Conservation (phyloP, 2,113 vertebrate species). For the Pithys albifrons region DNA sequence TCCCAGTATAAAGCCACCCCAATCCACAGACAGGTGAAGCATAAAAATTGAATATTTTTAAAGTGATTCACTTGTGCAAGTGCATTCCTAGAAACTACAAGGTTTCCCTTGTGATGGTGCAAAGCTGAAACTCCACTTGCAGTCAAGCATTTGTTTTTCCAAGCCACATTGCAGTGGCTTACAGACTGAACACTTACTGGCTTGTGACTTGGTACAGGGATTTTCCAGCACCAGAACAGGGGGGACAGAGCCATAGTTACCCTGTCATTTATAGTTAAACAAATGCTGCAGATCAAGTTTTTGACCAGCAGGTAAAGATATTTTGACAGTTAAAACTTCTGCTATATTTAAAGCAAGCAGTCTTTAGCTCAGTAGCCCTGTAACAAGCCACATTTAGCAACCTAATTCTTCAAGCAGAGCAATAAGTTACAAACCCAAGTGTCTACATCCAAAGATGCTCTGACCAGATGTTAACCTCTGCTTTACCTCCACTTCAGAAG, state of each 20-base stretch:
- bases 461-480: slow-evolving; percentile 8
- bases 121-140: slow-evolving; percentile 17
- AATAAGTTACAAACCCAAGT: slow-evolving; percentile 51
- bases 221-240: neutral
- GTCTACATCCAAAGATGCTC: neutral
- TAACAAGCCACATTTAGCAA: slow-evolving; percentile 25
- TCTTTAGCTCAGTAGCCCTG: slow-evolving; percentile 10
- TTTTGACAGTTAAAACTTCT: neutral
- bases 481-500: slow-evolving; percentile 16
- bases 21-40: neutral
- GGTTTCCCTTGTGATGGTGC: neutral
- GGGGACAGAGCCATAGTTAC: neutral
- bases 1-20: neutral
- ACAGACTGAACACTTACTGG: neutral
- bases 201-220: neutral
- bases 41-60: neutral
- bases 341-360: neutral
- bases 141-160: neutral
- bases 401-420: slow-evolving; percentile 58
- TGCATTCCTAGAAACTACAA: slow-evolving; percentile 20
- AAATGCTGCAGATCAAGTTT: neutral
- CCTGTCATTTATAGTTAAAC: neutral
- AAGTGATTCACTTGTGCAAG: neutral
- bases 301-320: neutral
- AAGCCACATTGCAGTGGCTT: neutral